Conservation (phyloP, 2,797 vertebrate species). For the Pelobates cultripes region DNA sequence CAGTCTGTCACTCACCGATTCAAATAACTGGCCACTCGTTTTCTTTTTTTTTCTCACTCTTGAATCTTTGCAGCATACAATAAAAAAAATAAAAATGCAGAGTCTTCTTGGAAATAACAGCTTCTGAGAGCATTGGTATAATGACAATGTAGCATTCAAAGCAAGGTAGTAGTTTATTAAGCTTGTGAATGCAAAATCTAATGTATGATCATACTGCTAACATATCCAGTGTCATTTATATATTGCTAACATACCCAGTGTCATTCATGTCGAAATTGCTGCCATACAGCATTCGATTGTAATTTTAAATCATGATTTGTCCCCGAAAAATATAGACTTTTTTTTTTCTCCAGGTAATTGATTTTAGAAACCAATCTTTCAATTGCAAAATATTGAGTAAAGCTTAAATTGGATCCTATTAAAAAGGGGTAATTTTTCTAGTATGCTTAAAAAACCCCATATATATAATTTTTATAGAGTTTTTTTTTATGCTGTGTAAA, state of each 20-base stretch:
- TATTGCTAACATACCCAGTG: not conserved
- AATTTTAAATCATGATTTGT: conserved; percentile 27
- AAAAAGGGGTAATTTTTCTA: not conserved
- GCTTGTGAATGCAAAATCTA: conserved; percentile 58
- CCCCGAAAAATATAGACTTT: not conserved
- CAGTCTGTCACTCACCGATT: conserved; percentile 93
- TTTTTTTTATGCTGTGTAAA: not conserved
- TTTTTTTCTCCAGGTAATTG: conserved; percentile 29
- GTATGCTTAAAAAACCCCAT: not conserved
- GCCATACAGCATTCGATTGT: conserved; percentile 28
- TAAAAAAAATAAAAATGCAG: conserved; percentile 55
- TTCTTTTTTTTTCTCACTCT: conserved; percentile 63
- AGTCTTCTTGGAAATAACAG: conserved; percentile 65
- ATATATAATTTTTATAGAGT: not conserved
- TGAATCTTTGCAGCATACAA: conserved; percentile 66
- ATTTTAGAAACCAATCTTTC: conserved; percentile 28
- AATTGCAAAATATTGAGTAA: conserved; percentile 9
- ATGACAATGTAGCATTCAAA: conserved; percentile 59
- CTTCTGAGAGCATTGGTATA: conserved; percentile 57
- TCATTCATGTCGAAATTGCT: not conserved
- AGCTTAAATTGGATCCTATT: not conserved
- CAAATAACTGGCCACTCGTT: conserved; percentile 84
- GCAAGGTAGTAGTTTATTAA: conserved; percentile 22
- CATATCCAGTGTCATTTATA: conserved; percentile 46
- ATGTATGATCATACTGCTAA: conserved; percentile 21